A percentile compares a stretch with the other conserved stretches of the same genome.
Conservation (phyloP, 2,113 vertebrate genomes). For the Fregata magnificens region DNA sequence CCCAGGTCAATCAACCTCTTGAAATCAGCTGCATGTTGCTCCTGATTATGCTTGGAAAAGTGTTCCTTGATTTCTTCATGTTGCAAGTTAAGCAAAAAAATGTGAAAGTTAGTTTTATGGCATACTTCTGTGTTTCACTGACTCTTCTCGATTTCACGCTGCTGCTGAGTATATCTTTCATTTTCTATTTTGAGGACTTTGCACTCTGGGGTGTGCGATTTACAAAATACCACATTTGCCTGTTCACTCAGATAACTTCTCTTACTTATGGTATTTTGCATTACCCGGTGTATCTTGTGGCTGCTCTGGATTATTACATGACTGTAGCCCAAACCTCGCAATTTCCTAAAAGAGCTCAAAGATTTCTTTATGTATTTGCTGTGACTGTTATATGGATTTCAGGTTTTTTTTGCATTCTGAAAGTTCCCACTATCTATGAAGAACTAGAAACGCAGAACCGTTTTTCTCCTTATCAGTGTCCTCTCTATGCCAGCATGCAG, state of each 20-base stretch:
- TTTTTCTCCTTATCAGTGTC: constrained; percentile 55
- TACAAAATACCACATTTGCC: constrained; percentile 81
- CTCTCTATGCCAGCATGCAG: constrained; percentile 68
- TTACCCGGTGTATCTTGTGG: constrained; percentile 71
- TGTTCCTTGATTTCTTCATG: constrained; percentile 74
- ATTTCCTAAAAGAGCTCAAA: background rate
- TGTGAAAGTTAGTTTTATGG: constrained; percentile 73
- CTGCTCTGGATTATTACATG: constrained; percentile 76
- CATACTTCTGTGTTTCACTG: constrained; percentile 80
- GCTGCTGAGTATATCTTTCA: constrained; percentile 52
- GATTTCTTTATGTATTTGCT: constrained; percentile 28
- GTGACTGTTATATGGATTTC: constrained; percentile 71
- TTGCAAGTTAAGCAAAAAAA: constrained; percentile 66
- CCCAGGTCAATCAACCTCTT: background rate
- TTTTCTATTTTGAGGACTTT: constrained; percentile 71
- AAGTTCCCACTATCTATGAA: constrained; percentile 13
- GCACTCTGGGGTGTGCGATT: constrained; percentile 70
- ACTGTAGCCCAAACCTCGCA: constrained; percentile 40
- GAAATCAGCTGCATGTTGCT: constrained; percentile 68
- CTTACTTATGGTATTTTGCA: constrained; percentile 71
- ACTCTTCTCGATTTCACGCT: constrained; percentile 73
- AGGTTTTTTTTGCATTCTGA: constrained; percentile 66
- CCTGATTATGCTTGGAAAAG: constrained; percentile 77
- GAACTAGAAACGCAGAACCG: constrained; percentile 13
- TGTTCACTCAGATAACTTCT: constrained; percentile 79